A percentile compares a stretch with the other conserved stretches of the same genome.
These are phyloP conservation scores for Mastacembelus armatus DNA, from an alignment of 2,797 vertebrate genomes.

Conservation along the genomic window DNA sequence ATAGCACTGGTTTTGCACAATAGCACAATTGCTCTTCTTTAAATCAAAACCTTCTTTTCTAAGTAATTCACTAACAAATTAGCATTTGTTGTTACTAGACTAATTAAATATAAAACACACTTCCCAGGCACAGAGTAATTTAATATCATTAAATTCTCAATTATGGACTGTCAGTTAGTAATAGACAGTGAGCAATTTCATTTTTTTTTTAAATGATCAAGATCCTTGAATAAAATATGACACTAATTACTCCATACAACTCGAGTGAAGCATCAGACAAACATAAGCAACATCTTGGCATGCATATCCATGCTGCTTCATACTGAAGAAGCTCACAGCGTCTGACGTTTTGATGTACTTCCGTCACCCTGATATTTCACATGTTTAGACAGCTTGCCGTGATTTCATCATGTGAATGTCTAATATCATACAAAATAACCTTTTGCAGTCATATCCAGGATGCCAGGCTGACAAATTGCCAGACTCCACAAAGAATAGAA, in stretches of 20 bases:
- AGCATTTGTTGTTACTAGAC: conserved; percentile 1
- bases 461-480: conserved; percentile 27
- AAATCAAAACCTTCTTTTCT: not conserved
- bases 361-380: conserved; percentile 35
- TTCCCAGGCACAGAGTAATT: conserved; percentile 45
- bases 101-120: conserved; percentile 11
- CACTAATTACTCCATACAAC: conserved; percentile 23
- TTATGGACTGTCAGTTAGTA: conserved; percentile 33
- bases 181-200: conserved; percentile 18
- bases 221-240: conserved; percentile 20
- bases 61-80: not conserved
- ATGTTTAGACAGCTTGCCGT: conserved; percentile 40
- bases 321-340: not conserved
- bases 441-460: conserved; percentile 23
- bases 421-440: conserved; percentile 44
- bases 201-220: conserved; percentile 24
- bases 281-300: conserved; percentile 30
- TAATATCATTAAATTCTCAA: conserved; percentile 40
- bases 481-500: conserved; percentile 10
- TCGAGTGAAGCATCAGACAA: conserved; percentile 28
- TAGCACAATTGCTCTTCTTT: no score
- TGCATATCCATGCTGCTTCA: conserved; percentile 13
- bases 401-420: conserved; percentile 38
- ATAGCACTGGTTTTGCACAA: no score
- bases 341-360: conserved; percentile 39